Evolutionary conservation across 2,797 vertebrate species (phyloP).

Genomic region (Squalus acanthias): DNA sequence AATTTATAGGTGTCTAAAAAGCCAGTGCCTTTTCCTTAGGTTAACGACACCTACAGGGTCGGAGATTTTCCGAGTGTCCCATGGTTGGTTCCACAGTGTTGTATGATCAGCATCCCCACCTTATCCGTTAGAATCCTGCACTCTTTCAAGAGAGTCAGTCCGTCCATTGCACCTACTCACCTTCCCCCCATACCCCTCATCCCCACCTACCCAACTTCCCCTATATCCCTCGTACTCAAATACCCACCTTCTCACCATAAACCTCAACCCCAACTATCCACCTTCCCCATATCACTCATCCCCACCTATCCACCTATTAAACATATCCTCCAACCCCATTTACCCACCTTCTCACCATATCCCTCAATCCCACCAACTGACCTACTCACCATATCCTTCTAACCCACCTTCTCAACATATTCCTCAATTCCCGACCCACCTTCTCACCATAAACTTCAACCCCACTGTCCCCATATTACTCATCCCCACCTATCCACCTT

Average conservation of each 20-base stretch:
- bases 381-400: too few relatives aligned
- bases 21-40: neutral
- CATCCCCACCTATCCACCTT: too few relatives aligned
- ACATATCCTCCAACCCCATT: neutral
- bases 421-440: too few relatives aligned
- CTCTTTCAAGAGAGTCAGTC: neutral
- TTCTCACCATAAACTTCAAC: too few relatives aligned
- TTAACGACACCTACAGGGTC: neutral
- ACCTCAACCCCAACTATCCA: neutral
- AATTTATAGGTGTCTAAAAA: neutral
- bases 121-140: neutral
- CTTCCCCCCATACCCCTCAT: neutral
- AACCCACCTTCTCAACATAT: too few relatives aligned
- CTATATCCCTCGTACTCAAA: neutral
- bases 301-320: too few relatives aligned
- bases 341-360: neutral
- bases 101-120: neutral
- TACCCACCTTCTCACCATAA: neutral
- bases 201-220: neutral
- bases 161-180: neutral
- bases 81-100: neutral
- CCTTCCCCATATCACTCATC: neutral
- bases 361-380: too few relatives aligned
- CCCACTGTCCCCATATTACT: too few relatives aligned
- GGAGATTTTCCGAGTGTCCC: neutral